Percentiles rank a stretch among this genome's conserved stretches.
phyloP scores from a whole-genome alignment of 1,140 invertebrate genomes.

The Lucilia cuprina region DNA sequence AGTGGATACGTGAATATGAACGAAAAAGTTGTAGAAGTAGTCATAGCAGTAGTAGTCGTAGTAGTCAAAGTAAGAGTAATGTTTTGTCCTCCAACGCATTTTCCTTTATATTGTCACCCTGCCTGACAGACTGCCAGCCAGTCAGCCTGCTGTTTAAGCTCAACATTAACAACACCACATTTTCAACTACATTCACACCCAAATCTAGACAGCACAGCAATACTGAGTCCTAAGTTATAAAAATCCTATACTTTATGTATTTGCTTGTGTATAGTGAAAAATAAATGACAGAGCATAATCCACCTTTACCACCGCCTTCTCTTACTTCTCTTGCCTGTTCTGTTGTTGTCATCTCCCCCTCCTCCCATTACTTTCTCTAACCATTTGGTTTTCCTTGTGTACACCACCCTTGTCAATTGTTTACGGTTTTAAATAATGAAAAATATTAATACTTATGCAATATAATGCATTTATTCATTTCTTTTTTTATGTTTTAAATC shows the following conservation, averaged over 20 bases:
- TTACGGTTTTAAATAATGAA: neutral
- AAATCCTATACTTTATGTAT: neutral
- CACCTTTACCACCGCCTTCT: neutral
- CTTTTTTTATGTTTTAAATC: neutral
- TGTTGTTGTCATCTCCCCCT: neutral
- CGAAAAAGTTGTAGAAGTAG: neutral
- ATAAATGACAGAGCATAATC: neutral
- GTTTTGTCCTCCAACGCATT: conserved; percentile 37
- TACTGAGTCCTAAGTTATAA: neutral
- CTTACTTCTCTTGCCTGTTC: neutral
- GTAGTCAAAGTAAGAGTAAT: conserved; percentile 34
- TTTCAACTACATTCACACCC: neutral
- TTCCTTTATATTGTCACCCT: conserved; percentile 27
- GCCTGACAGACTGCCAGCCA: neutral
- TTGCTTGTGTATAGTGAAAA: neutral
- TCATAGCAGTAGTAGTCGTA: neutral
- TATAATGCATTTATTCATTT: neutral
- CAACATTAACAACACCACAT: neutral
- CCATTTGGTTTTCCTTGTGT: neutral
- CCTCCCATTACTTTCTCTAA: neutral
- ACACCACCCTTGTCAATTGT: conserved; percentile 10
- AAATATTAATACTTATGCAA: neutral
- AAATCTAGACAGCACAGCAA: neutral
- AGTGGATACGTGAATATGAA: neutral
- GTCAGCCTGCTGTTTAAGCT: neutral